phyloP scores from a whole-genome alignment of 2,113 vertebrate genomes.

The Heptranchias perlo region DNA sequence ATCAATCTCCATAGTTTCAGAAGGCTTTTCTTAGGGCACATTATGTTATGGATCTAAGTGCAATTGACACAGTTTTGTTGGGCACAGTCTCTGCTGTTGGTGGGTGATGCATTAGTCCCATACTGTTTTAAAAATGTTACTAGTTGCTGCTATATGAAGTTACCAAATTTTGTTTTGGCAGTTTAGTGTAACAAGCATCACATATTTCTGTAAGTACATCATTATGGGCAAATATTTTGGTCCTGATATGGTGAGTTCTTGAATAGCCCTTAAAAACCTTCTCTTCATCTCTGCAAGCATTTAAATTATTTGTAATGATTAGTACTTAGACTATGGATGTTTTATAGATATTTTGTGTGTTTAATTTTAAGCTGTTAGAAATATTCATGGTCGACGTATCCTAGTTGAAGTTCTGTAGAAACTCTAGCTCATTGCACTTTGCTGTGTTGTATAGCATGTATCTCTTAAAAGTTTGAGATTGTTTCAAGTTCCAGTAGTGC shows the following conservation, averaged over 20 bases:
- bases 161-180: too few species aligned
- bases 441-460: constrained; percentile 49
- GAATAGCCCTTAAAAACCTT: constrained; percentile 24
- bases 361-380: background rate
- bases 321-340: background rate
- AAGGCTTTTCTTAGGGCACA: background rate
- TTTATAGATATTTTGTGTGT: background rate
- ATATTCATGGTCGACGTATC: background rate
- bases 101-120: background rate
- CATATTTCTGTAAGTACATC: background rate
- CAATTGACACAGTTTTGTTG: background rate
- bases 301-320: background rate
- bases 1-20: background rate
- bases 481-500: constrained; percentile 53
- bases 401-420: background rate
- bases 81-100: background rate
- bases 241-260: background rate
- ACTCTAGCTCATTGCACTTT: constrained; percentile 41
- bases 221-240: background rate
- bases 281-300: background rate
- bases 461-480: constrained; percentile 55
- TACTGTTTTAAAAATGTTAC: background rate
- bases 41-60: background rate
- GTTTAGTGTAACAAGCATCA: too few species aligned
- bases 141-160: too few species aligned